Percentiles rank a stretch among this genome's conserved stretches.
Evolutionary conservation across 2,888 invertebrate species (phyloP).

Genomic region (Stramonita haemastoma): DNA sequence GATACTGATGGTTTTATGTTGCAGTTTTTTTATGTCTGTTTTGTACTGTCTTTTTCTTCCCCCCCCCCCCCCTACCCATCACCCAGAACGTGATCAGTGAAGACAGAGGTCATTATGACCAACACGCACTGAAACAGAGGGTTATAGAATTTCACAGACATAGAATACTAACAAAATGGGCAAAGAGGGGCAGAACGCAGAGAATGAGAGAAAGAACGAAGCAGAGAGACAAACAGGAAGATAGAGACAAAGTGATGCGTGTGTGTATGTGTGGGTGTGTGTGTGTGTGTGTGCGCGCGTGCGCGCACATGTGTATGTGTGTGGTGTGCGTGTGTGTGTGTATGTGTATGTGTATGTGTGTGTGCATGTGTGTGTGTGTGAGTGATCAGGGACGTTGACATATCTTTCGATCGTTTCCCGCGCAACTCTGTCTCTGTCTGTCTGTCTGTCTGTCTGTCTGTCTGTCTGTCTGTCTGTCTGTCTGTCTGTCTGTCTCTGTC

Average conservation of each 20-base stretch:
- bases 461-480: background rate
- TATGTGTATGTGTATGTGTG: background rate
- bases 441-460: conserved; percentile 2
- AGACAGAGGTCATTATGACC: too few relatives aligned
- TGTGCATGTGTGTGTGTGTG: background rate
- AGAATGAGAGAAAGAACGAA: background rate
- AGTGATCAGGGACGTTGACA: too few relatives aligned
- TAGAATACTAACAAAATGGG: background rate
- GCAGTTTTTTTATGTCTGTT: too few relatives aligned
- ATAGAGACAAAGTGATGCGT: background rate
- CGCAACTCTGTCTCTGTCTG: background rate
- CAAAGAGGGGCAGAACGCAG: background rate
- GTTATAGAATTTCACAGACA: too few relatives aligned
- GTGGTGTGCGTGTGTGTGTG: background rate
- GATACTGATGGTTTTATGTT: too few relatives aligned
- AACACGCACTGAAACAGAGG: too few relatives aligned
- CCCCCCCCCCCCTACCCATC: too few relatives aligned
- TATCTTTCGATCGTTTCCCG: too few relatives aligned
- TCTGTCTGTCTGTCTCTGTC: too few relatives aligned
- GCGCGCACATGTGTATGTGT: too few relatives aligned
- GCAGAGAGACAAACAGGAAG: background rate
- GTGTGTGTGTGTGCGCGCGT: conserved; percentile 8
- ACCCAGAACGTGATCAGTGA: too few relatives aligned
- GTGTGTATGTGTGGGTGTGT: conserved; percentile 6
- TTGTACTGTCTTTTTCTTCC: too few relatives aligned